These are phyloP conservation scores for Hecatera dysodea DNA, from an alignment of 2,888 invertebrate genomes.

Conservation along the genomic window DNA sequence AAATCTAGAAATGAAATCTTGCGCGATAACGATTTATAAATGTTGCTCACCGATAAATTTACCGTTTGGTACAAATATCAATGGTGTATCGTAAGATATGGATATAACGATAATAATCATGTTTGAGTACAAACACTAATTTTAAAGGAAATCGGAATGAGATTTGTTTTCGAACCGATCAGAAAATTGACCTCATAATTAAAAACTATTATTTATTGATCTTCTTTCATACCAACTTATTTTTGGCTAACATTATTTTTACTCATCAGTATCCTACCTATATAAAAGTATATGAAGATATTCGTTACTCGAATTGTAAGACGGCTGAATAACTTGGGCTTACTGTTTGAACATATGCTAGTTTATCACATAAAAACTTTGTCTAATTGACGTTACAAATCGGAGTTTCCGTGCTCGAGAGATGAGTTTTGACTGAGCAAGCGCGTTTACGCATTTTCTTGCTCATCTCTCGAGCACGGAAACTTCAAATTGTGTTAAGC, in stretches of 20 bases:
- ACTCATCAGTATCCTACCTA: too few relatives aligned
- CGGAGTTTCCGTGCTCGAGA: too few relatives aligned
- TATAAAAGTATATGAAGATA: neutral
- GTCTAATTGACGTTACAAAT: too few relatives aligned
- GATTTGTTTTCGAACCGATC: slow-evolving; percentile 26
- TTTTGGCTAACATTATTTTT: too few relatives aligned
- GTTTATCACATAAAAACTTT: too few relatives aligned
- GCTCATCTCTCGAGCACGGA: too few relatives aligned
- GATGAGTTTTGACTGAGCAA: too few relatives aligned
- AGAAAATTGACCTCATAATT: neutral
- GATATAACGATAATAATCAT: too few relatives aligned
- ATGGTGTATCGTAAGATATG: slow-evolving; percentile 13
- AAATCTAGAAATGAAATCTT: slow-evolving; percentile 63
- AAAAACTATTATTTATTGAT: neutral
- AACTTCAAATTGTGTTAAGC: too few relatives aligned
- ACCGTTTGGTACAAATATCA: slow-evolving; percentile 24
- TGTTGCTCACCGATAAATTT: slow-evolving; percentile 47
- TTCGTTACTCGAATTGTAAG: neutral
- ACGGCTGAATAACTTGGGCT: neutral
- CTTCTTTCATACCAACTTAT: neutral
- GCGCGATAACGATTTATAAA: slow-evolving; percentile 56
- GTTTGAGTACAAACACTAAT: slow-evolving; percentile 19
- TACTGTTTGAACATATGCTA: too few relatives aligned
- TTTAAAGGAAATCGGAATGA: slow-evolving; percentile 12
- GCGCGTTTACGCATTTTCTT: too few relatives aligned